phyloP scores from a whole-genome alignment of 2,888 invertebrate species.

The Rhaphigaster nebulosa region DNA sequence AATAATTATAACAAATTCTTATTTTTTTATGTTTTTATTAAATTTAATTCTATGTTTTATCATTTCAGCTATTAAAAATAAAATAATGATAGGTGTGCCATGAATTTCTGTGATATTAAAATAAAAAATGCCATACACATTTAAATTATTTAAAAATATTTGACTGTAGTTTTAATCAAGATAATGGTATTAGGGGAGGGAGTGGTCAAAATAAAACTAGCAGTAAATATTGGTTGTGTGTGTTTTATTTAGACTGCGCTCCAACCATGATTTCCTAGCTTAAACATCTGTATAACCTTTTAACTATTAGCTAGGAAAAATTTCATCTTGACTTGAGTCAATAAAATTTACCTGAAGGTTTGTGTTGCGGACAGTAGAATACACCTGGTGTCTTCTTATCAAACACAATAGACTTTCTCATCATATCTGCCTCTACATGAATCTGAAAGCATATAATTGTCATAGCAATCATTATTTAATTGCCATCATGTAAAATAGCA shows the following conservation, averaged over 20 bases:
- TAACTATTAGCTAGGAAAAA: not conserved
- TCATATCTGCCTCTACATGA: constrained; percentile 70
- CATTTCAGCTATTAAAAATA: too few species aligned
- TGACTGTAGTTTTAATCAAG: not conserved
- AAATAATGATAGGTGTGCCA: too few species aligned
- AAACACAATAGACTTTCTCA: constrained; percentile 83
- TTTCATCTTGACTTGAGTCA: not conserved
- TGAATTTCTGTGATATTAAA: too few species aligned
- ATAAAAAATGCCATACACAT: not conserved
- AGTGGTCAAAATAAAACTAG: not conserved
- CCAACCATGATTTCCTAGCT: not conserved
- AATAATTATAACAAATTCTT: too few species aligned
- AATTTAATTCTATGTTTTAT: too few species aligned
- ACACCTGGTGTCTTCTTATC: constrained; percentile 85
- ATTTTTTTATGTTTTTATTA: too few species aligned
- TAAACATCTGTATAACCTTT: not conserved
- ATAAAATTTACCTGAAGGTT: constrained; percentile 73
- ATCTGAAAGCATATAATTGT: not conserved
- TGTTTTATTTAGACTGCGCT: too few species aligned
- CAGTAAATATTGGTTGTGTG: not conserved
- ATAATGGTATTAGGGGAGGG: not conserved
- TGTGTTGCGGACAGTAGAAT: constrained; percentile 83
- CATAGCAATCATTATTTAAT: not conserved
- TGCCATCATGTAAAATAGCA: not conserved
- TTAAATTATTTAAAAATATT: not conserved